A percentile compares a stretch with the other conserved stretches of the same genome.
These are phyloP conservation scores for Nomada hirtipes DNA, from an alignment of 2,888 invertebrate genomes.

Conservation along the genomic window DNA sequence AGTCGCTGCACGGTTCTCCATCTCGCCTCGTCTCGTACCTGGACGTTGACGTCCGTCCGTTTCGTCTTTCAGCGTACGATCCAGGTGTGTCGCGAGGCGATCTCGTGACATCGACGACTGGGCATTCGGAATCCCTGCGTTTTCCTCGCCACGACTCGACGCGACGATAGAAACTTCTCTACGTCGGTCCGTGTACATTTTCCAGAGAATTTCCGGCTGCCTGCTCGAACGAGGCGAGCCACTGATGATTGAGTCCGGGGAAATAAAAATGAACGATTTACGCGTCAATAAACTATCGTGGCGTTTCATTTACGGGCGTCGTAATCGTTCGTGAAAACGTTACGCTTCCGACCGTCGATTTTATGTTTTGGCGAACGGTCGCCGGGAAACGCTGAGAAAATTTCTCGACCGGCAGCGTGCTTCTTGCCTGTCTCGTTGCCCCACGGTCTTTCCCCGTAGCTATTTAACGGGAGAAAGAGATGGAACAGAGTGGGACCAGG, in stretches of 20 bases:
- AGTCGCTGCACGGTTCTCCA: slow-evolving; percentile 58
- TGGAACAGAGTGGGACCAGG: slow-evolving; percentile 2
- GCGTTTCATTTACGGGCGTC: slow-evolving; percentile 20
- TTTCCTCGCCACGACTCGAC: background rate
- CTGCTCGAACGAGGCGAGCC: background rate
- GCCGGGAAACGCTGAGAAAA: slow-evolving; percentile 42
- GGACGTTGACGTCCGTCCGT: slow-evolving; percentile 30
- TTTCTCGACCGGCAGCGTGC: slow-evolving; percentile 31
- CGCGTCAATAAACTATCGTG: slow-evolving; percentile 40
- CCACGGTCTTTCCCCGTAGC: background rate
- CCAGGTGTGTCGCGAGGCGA: slow-evolving; percentile 1
- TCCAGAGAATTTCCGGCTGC: background rate
- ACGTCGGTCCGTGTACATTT: slow-evolving; percentile 4
- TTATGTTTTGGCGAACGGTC: slow-evolving; percentile 31
- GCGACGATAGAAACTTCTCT: background rate
- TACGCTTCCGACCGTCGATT: slow-evolving; percentile 32
- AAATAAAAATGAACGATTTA: slow-evolving; percentile 40
- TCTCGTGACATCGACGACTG: slow-evolving; percentile 5
- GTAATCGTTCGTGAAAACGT: slow-evolving; percentile 36
- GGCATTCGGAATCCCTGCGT: slow-evolving; percentile 5
- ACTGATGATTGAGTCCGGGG: too few relatives aligned
- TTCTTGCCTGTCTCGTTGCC: background rate
- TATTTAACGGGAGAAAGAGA: slow-evolving; percentile 25
- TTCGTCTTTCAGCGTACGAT: background rate
- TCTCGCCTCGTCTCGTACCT: slow-evolving; percentile 42